phyloP scores from a whole-genome alignment of 2,888 invertebrate species.

The Scaptomyza polygonia region DNA sequence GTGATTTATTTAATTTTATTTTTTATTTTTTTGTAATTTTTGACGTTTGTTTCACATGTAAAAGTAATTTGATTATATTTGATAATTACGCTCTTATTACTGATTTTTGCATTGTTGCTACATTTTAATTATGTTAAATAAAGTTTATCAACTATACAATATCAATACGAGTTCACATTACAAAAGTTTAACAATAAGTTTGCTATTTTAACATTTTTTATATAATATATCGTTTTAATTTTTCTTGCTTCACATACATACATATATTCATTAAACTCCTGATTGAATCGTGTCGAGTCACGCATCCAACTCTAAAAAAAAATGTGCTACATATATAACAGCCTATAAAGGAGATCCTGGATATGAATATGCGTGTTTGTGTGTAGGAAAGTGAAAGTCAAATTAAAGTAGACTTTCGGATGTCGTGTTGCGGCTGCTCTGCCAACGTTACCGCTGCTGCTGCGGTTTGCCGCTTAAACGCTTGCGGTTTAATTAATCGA shows the following conservation, averaged over 20 bases:
- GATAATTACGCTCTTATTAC: background rate
- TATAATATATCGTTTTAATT: too few relatives aligned
- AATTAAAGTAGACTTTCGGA: slow-evolving; percentile 66
- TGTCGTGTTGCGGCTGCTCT: slow-evolving; percentile 34
- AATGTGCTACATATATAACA: background rate
- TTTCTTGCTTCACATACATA: too few relatives aligned
- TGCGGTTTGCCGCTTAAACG: slow-evolving; percentile 72
- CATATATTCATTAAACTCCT: too few relatives aligned
- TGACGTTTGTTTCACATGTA: background rate
- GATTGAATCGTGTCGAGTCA: background rate
- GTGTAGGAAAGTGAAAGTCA: slow-evolving; percentile 60
- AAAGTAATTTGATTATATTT: background rate
- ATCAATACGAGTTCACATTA: too few relatives aligned
- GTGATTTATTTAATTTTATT: background rate
- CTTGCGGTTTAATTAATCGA: slow-evolving; percentile 78
- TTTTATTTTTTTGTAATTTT: too few relatives aligned
- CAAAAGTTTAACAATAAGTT: too few relatives aligned
- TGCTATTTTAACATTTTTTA: too few relatives aligned
- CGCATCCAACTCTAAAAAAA: background rate
- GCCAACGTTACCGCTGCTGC: slow-evolving; percentile 19
- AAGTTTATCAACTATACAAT: too few relatives aligned
- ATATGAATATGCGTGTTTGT: slow-evolving; percentile 1
- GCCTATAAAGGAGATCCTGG: slow-evolving; percentile 4
- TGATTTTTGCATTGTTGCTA: background rate
- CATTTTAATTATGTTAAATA: background rate